Percentiles rank a stretch among this genome's conserved stretches.
Evolutionary conservation across 2,113 vertebrate genomes (phyloP).

Genomic region (Holacanthus passer): DNA sequence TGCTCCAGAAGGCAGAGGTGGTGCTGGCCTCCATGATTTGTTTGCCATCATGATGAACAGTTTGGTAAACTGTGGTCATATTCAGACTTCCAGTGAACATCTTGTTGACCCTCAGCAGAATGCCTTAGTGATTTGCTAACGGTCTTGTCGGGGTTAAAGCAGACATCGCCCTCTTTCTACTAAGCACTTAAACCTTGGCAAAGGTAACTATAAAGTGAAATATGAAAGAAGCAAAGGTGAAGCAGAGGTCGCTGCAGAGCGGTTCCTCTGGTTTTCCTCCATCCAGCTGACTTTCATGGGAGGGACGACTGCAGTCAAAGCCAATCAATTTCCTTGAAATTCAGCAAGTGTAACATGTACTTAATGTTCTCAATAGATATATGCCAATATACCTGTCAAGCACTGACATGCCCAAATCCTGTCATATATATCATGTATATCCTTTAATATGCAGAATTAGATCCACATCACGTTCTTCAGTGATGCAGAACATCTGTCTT

Average conservation of each 20-base stretch:
- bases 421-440: slow-evolving; percentile 35
- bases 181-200: slow-evolving; percentile 48
- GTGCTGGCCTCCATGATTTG: not conserved
- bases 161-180: slow-evolving; percentile 3
- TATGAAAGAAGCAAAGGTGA: slow-evolving; percentile 65
- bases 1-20: not conserved
- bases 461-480: slow-evolving; percentile 29
- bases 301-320: slow-evolving; percentile 45
- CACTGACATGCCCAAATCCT: slow-evolving; percentile 20
- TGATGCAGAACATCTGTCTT: slow-evolving; percentile 56
- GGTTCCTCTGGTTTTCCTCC: slow-evolving; percentile 66
- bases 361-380: slow-evolving; percentile 26
- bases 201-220: slow-evolving; percentile 52
- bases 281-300: slow-evolving; percentile 34
- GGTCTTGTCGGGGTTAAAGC: slow-evolving; percentile 53
- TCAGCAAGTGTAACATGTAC: slow-evolving; percentile 12
- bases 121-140: slow-evolving; percentile 42
- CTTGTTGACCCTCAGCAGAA: slow-evolving; percentile 17
- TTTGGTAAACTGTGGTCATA: slow-evolving; percentile 17
- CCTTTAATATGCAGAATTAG: slow-evolving; percentile 34
- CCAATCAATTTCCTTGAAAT: slow-evolving; percentile 36
- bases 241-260: slow-evolving; percentile 45
- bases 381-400: slow-evolving; percentile 9
- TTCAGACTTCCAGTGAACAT: slow-evolving; percentile 34
- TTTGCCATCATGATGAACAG: slow-evolving; percentile 2